phyloP scores from a whole-genome alignment of 1,140 invertebrate species.

The Tetranychus urticae region DNA sequence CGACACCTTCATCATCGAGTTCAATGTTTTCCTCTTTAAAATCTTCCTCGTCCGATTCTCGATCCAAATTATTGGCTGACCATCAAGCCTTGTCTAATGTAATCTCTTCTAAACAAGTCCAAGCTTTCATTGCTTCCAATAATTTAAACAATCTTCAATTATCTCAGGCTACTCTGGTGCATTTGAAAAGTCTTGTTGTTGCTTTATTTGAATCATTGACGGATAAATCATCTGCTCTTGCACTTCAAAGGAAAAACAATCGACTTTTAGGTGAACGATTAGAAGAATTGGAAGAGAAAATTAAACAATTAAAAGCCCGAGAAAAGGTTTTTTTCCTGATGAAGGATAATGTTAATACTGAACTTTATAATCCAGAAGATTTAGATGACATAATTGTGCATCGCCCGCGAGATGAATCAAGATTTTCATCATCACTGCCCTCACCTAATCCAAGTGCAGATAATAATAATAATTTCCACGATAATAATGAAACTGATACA shows the following conservation, averaged over 20 bases:
- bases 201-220: slow-evolving; percentile 53
- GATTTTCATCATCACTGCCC: too few species aligned
- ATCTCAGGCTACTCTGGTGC: slow-evolving; percentile 40
- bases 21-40: slow-evolving; percentile 7
- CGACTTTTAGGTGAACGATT: slow-evolving; percentile 19
- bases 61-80: not conserved
- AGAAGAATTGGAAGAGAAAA: slow-evolving; percentile 4
- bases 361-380: not conserved
- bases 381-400: not conserved
- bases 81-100: not conserved
- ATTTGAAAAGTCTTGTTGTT: slow-evolving; percentile 45
- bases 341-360: not conserved
- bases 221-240: slow-evolving; percentile 53
- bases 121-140: slow-evolving; percentile 20
- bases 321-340: slow-evolving; percentile 2
- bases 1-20: slow-evolving; percentile 19
- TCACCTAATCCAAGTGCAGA: not conserved
- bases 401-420: not conserved
- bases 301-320: not conserved
- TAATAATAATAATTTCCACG: not conserved
- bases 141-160: slow-evolving; percentile 31
- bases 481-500: not conserved
- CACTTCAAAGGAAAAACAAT: slow-evolving; percentile 59
- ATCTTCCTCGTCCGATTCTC: not conserved
- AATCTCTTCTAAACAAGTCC: slow-evolving; percentile 17